A percentile compares a stretch with the other conserved stretches of the same genome.
Conservation (phyloP, 2,113 vertebrate species). For the Brienomyrus longianalis region DNA sequence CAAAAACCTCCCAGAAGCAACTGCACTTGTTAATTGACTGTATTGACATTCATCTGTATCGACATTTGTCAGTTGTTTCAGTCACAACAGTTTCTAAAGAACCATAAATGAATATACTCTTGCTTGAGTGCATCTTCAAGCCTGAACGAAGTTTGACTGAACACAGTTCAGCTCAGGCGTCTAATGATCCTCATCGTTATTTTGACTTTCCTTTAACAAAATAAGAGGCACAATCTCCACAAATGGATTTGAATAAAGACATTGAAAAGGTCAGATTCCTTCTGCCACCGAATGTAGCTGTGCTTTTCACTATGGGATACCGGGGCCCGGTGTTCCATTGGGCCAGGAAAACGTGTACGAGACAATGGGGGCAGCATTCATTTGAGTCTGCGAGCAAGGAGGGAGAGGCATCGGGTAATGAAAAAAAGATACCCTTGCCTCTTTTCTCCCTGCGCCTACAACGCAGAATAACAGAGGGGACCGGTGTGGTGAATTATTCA, state of each 20-base stretch:
- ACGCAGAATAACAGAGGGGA: conserved; percentile 62
- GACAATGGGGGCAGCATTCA: conserved; percentile 57
- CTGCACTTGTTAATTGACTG: not conserved
- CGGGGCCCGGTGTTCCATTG: conserved; percentile 37
- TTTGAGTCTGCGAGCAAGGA: conserved; percentile 53
- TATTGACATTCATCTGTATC: not conserved
- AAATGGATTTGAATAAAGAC: conserved; percentile 14
- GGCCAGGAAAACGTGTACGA: conserved; percentile 57
- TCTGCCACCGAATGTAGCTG: not conserved
- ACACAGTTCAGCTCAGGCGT: not conserved
- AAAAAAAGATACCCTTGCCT: conserved; percentile 63
- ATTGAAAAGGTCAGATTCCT: not conserved
- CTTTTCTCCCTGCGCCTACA: conserved; percentile 56
- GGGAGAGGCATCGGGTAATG: conserved; percentile 70
- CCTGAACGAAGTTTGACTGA: not conserved
- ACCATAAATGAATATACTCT: not conserved
- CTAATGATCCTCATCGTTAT: not conserved
- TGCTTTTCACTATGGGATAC: not conserved
- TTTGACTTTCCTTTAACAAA: not conserved
- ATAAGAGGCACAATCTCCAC: not conserved
- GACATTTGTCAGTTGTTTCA: not conserved
- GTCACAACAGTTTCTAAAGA: not conserved
- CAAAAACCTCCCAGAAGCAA: not conserved
- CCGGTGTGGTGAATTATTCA: conserved; percentile 82
- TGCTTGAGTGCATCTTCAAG: not conserved